phyloP scores from a whole-genome alignment of 2,888 invertebrate genomes.

The Dione vanillae region DNA sequence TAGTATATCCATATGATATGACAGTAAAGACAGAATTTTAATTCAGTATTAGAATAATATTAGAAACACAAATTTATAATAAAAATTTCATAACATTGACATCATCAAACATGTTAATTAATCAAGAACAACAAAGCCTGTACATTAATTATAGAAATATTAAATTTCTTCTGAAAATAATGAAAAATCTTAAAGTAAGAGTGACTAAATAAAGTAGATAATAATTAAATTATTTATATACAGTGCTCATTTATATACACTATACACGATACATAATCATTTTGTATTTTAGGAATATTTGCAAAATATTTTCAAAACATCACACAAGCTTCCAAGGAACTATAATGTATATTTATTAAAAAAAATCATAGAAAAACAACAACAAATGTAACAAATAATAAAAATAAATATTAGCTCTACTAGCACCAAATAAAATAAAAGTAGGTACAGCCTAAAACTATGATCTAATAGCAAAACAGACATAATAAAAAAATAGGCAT shows the following conservation, averaged over 20 bases:
- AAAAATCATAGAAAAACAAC: background rate
- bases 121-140: background rate
- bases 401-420: constrained; percentile 2
- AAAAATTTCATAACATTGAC: background rate
- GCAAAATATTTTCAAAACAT: no score
- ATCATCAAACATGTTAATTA: background rate
- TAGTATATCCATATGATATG: background rate
- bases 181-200: background rate
- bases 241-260: no score
- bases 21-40: background rate
- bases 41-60: background rate
- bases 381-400: background rate
- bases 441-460: constrained; percentile 16
- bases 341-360: background rate
- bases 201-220: background rate
- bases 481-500: constrained; percentile 82
- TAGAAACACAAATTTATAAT: background rate
- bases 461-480: constrained; percentile 58
- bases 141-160: background rate
- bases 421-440: constrained; percentile 16
- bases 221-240: no score
- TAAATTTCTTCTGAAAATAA: background rate
- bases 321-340: background rate
- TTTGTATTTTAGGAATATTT: no score
- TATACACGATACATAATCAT: background rate